Percentiles rank a stretch among this genome's conserved stretches.
phyloP scores from a whole-genome alignment of 1,140 invertebrate genomes.

The Drosophila santomea region DNA sequence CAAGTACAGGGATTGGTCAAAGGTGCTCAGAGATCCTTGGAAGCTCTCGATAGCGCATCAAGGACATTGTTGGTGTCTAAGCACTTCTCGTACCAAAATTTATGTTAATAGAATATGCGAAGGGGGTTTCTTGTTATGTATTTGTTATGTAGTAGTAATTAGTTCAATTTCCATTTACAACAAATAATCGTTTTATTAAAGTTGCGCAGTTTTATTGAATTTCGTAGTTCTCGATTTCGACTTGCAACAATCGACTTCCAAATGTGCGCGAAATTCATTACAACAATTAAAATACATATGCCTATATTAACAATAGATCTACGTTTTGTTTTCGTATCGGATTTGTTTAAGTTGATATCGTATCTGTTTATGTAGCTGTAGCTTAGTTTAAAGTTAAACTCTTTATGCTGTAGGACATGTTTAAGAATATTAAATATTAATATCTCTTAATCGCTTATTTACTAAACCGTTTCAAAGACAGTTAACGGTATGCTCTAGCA shows the following conservation, averaged over 20 bases:
- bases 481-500: slow-evolving; percentile 22
- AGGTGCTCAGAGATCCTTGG: slow-evolving; percentile 13
- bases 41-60: slow-evolving; percentile 3
- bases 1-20: slow-evolving; percentile 29
- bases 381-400: slow-evolving; percentile 60
- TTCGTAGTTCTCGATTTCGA: slow-evolving; percentile 17
- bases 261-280: slow-evolving; percentile 54
- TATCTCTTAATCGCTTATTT: slow-evolving; percentile 65
- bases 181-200: slow-evolving; percentile 60
- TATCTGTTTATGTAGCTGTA: slow-evolving; percentile 38
- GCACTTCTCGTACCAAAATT: slow-evolving; percentile 18
- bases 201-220: slow-evolving; percentile 41
- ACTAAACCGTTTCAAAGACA: slow-evolving; percentile 24
- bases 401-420: slow-evolving; percentile 78
- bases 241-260: slow-evolving; percentile 9
- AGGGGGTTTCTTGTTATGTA: slow-evolving; percentile 43
- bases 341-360: slow-evolving; percentile 38
- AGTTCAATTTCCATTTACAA: slow-evolving; percentile 76
- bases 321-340: slow-evolving; percentile 41
- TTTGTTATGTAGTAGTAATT: slow-evolving; percentile 53
- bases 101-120: slow-evolving; percentile 52
- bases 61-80: not conserved
- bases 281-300: slow-evolving; percentile 60
- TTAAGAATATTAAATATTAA: slow-evolving; percentile 83
- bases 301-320: slow-evolving; percentile 55